Percentiles rank a stretch among this genome's conserved stretches.
Evolutionary conservation across 2,888 invertebrate species (phyloP).

Genomic region (Cordylochernes scorpioides): DNA sequence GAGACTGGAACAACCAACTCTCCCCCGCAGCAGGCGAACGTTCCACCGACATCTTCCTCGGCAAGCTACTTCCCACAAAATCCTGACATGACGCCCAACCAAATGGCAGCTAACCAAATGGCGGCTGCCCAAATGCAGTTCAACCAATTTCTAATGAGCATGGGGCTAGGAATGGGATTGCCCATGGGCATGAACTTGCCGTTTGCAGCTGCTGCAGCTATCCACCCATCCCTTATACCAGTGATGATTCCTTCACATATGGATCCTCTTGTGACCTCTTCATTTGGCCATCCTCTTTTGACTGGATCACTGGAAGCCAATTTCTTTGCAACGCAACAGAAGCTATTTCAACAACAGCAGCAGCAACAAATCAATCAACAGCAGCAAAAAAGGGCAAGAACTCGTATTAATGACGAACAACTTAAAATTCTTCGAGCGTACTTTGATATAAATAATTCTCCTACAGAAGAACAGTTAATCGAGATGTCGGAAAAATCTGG

Average conservation of each 20-base stretch:
- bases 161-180: slow-evolving; percentile 46
- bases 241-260: slow-evolving; percentile 57
- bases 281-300: slow-evolving; percentile 14
- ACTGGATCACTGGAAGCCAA: slow-evolving; percentile 8
- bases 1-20: slow-evolving; percentile 8
- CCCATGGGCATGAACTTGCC: slow-evolving; percentile 44
- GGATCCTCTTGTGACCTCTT: slow-evolving; percentile 31
- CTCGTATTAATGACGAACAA: slow-evolving; percentile 95
- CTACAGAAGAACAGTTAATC: slow-evolving; percentile 90
- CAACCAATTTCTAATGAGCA: slow-evolving; percentile 66
- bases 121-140: slow-evolving; percentile 32
- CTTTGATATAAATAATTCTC: slow-evolving; percentile 98
- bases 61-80: slow-evolving; percentile 4
- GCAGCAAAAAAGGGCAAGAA: slow-evolving; percentile 83
- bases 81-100: slow-evolving; percentile 31
- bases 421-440: slow-evolving; percentile 85
- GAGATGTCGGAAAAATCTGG: slow-evolving; percentile 94
- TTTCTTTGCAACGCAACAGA: slow-evolving; percentile 16
- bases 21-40: slow-evolving; percentile 7
- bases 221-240: slow-evolving; percentile 69
- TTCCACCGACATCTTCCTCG: slow-evolving; percentile 7
- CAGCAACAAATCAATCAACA: slow-evolving; percentile 13
- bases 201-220: slow-evolving; percentile 17
- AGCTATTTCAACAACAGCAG: slow-evolving; percentile 18
- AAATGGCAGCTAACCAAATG: slow-evolving; percentile 37